phyloP scores from a whole-genome alignment of 2,888 invertebrate species.

The Epinotia bilunana region DNA sequence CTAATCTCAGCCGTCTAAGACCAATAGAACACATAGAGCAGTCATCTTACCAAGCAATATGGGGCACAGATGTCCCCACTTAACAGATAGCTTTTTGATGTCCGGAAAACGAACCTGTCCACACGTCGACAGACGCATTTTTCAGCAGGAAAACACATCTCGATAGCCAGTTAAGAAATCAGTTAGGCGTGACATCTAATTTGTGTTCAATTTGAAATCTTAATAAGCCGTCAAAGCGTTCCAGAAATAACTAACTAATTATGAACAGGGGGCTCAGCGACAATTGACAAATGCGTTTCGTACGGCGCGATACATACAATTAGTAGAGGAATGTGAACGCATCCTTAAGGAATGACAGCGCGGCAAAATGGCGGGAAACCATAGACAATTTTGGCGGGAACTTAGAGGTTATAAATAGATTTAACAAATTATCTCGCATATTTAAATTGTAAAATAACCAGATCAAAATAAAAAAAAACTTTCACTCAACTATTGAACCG shows the following conservation, averaged over 20 bases:
- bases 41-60: conserved; percentile 31
- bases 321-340: conserved; percentile 72
- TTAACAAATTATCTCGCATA: conserved; percentile 2
- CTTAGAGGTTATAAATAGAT: conserved; percentile 45
- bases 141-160: conserved; percentile 56
- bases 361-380: conserved; percentile 59
- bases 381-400: conserved; percentile 65
- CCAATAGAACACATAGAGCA: conserved; percentile 31
- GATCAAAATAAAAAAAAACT: background rate
- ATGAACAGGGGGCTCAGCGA: conserved; percentile 69
- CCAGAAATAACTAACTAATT: conserved; percentile 82
- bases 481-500: background rate
- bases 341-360: conserved; percentile 52
- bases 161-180: conserved; percentile 63
- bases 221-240: conserved; percentile 83
- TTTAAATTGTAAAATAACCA: background rate
- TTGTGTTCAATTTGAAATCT: conserved; percentile 83
- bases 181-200: conserved; percentile 81
- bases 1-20: conserved; percentile 37
- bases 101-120: conserved; percentile 79
- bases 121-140: conserved; percentile 67
- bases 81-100: conserved; percentile 77
- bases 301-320: conserved; percentile 79
- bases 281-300: conserved; percentile 83
- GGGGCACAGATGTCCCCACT: conserved; percentile 45